Percentiles rank a stretch among this genome's conserved stretches.
Conservation (phyloP, 2,797 vertebrate genomes). For the Lepus townsendii region DNA sequence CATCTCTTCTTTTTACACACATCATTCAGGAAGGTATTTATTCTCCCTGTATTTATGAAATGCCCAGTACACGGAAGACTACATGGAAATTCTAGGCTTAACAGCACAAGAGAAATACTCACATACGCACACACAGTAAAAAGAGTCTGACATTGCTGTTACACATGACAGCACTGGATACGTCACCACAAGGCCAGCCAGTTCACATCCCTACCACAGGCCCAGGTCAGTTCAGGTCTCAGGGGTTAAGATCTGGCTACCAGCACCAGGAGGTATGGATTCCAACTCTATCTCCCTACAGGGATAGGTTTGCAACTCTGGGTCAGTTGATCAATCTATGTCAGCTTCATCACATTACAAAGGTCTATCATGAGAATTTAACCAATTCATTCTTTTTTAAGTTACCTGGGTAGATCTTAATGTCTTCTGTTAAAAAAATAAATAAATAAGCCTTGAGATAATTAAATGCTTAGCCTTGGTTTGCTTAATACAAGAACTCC, state of each 20-base stretch:
- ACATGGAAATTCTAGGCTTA: background rate
- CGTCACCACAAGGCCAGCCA: fast-evolving
- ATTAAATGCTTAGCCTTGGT: background rate
- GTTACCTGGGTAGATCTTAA: background rate
- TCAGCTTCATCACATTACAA: fast-evolving
- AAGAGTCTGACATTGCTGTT: background rate
- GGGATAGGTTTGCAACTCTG: too few species aligned
- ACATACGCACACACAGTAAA: background rate
- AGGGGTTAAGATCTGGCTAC: fast-evolving
- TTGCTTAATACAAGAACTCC: background rate
- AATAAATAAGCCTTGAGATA: background rate
- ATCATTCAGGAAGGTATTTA: background rate
- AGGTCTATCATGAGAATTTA: background rate
- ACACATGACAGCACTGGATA: fast-evolving
- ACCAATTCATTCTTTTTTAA: background rate
- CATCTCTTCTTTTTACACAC: too few species aligned
- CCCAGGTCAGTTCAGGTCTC: background rate
- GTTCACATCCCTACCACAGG: background rate
- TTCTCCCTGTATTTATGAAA: background rate
- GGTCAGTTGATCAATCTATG: background rate
- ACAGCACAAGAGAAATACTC: too few species aligned
- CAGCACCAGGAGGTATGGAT: fast-evolving
- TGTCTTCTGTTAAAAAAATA: background rate
- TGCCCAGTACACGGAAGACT: background rate
- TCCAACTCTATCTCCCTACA: background rate